These are phyloP conservation scores for Engystomops pustulosus DNA, from an alignment of 2,113 vertebrate genomes.

Conservation along the genomic window DNA sequence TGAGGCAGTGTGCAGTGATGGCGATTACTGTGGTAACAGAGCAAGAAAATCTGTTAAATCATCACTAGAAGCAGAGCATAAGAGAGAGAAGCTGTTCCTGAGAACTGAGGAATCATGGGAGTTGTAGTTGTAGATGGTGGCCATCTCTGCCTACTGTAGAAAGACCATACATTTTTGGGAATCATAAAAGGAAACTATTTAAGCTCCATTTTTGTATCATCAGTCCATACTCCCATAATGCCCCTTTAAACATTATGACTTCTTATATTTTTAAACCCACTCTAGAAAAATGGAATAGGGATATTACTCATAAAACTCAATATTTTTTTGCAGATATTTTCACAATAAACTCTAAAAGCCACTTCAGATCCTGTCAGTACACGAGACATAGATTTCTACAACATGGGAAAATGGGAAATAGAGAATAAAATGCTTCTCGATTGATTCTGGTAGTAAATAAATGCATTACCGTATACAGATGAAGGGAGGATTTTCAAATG, in stretches of 20 bases:
- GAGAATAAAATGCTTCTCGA: background rate
- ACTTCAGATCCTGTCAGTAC: background rate
- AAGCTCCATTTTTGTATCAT: no score
- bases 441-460: conserved; percentile 1
- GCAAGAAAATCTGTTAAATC: no score
- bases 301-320: background rate
- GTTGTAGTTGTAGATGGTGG: no score
- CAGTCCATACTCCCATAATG: no score
- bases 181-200: no score
- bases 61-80: no score
- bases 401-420: background rate
- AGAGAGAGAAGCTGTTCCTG: no score
- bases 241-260: background rate
- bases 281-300: background rate
- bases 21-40: no score
- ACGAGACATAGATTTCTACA: background rate
- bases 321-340: background rate
- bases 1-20: no score
- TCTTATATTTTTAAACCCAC: background rate
- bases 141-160: no score
- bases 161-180: no score
- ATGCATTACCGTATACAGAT: conserved; percentile 1
- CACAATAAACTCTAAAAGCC: background rate
- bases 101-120: no score
- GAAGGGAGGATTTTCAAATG: conserved; percentile 10